Conservation (phyloP, 2,113 vertebrate genomes). For the Campylomormyrus tamandua region DNA sequence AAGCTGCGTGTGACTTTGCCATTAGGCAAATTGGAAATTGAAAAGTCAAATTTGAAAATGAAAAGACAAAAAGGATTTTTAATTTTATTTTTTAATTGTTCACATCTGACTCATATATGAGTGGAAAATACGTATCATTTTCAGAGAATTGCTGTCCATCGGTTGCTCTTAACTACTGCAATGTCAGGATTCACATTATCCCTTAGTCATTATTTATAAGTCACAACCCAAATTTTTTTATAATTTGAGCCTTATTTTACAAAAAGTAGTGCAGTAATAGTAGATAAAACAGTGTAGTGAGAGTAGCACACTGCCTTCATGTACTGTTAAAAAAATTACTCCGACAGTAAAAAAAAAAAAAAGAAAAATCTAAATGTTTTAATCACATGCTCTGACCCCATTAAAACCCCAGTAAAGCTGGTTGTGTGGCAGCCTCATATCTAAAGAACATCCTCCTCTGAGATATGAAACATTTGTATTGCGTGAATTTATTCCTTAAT, state of each 20-base stretch:
- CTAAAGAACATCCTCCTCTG: background rate
- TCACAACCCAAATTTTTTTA: background rate
- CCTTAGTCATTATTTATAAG: background rate
- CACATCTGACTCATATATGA: too few species aligned
- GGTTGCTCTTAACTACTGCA: background rate
- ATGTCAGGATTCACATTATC: background rate
- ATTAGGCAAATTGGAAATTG: too few species aligned
- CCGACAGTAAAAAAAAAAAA: too few species aligned
- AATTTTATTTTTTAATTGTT: too few species aligned
- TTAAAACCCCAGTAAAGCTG: background rate
- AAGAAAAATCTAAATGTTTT: background rate
- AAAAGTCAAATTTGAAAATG: too few species aligned
- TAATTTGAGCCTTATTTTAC: background rate
- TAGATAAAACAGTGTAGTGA: background rate
- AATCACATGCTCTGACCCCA: background rate
- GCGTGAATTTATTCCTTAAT: background rate
- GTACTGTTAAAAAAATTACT: too few species aligned
- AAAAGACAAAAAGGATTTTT: too few species aligned
- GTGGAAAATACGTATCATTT: too few species aligned
- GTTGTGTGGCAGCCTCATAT: background rate
- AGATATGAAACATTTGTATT: background rate
- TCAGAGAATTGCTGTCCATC: background rate
- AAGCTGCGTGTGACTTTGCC: too few species aligned
- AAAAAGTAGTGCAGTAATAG: background rate
- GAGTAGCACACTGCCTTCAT: background rate